These are phyloP conservation scores for Cydia amplana DNA, from an alignment of 1,140 invertebrate genomes.

Conservation along the genomic window DNA sequence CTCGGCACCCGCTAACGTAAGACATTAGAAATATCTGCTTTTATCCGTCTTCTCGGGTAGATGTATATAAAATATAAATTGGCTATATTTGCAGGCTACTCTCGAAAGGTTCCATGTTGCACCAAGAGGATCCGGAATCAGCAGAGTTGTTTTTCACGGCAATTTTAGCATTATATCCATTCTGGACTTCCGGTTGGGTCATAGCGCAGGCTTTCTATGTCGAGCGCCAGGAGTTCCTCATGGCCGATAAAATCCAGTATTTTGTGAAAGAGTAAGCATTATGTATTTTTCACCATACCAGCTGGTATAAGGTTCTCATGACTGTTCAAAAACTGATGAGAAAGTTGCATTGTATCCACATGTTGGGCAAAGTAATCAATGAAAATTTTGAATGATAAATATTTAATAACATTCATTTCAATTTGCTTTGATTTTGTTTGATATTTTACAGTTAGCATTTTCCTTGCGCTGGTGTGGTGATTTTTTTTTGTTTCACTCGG, in stretches of 20 bases:
- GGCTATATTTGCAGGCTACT: constrained; percentile 51
- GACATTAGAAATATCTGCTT: not conserved
- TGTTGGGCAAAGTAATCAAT: too few species aligned
- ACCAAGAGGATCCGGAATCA: constrained; percentile 52
- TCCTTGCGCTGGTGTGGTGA: too few species aligned
- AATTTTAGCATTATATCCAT: constrained; percentile 54
- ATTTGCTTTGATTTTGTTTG: too few species aligned
- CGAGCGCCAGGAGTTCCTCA: constrained; percentile 51
- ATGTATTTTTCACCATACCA: not conserved
- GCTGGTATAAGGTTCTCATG: too few species aligned
- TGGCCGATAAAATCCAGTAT: constrained; percentile 54
- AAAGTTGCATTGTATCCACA: too few species aligned
- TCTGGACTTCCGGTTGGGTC: constrained; percentile 52
- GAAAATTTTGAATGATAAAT: too few species aligned
- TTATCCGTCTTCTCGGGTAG: not conserved
- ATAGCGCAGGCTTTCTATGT: constrained; percentile 56
- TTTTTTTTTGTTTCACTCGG: too few species aligned
- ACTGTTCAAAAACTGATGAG: too few species aligned
- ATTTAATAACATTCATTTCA: too few species aligned
- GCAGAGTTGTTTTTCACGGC: constrained; percentile 63
- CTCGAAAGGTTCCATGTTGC: constrained; percentile 57
- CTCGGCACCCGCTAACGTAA: constrained; percentile 63
- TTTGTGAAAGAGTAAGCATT: constrained; percentile 50
- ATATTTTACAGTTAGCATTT: too few species aligned
- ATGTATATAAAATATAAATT: not conserved